Base-by-base conservation (phyloP, 2,888 invertebrate genomes). In the Melanotus villosus region DNA sequence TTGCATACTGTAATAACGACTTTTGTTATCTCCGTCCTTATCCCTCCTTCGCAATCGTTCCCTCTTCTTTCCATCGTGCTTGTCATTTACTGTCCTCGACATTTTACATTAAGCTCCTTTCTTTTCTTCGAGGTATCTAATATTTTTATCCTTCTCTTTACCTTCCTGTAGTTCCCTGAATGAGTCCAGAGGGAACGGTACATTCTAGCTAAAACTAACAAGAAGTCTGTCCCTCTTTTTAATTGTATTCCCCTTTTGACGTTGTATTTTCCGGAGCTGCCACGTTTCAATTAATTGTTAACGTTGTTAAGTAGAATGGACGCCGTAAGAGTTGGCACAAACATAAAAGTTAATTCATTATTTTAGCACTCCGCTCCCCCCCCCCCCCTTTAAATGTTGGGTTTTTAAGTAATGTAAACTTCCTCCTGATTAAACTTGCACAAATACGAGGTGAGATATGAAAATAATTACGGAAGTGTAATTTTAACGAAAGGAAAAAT, bases 1-100 rank as follows among this genome's bases (percentile, higher is more conserved):
- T 75, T 76, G 75, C 75, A 76, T 76, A 75, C 65, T 69, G 72
- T 74, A 74, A 73, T 75, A 75, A 68, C 68, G 65, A 62, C 68
- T 63, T 72, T 70, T 70, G 69, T 66, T 72, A 59, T 66, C 68
- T 63, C 26, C 56, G 43, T 62, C 56, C 43, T 57, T 57, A 68
- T 63, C 63, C 68, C 66, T 41, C 50, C 65, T 58, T 43, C 57
- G 58, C 66, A 66, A 58, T 63, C 71, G 65, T 57, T n/a, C 50
- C 58, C 12, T 68, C 68, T 68, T 66, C 67, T 64, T 66, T 63
- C 19, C 57, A 18, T 56, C 64, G 52, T 60, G 65, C n/a, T 60
- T 65, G 63, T 50, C 62, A 66, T 71, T 71, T 72, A 65, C 67
- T 58, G 56, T 56, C 62, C 41, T 38, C 19, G 59, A 38, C 59